These are phyloP conservation scores for Drosophila mercatorum DNA, from an alignment of 2,888 invertebrate species.

Conservation along the genomic window DNA sequence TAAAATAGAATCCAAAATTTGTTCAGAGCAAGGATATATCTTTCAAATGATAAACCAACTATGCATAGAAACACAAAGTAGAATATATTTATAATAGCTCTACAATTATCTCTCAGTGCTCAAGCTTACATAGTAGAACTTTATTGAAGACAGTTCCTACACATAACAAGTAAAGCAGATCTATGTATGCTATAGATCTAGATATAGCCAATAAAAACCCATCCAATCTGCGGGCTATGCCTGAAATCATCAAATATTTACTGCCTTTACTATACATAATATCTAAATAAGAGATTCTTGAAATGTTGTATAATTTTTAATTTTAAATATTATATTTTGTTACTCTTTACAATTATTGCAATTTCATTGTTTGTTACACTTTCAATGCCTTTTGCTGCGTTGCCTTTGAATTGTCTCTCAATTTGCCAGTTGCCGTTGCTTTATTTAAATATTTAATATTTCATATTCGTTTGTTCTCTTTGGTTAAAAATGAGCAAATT, in stretches of 20 bases:
- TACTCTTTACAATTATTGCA: slow-evolving; percentile 57
- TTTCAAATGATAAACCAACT: too few species aligned
- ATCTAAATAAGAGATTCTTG: neutral
- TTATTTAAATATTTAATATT: slow-evolving; percentile 12
- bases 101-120: too few species aligned
- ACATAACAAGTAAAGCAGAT: too few species aligned
- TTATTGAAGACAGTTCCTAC: too few species aligned
- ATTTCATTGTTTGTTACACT: slow-evolving; percentile 70
- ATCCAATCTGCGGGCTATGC: neutral
- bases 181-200: too few species aligned
- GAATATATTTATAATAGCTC: too few species aligned
- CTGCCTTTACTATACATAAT: neutral
- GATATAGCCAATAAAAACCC: too few species aligned
- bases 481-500: slow-evolving; percentile 46
- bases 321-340: slow-evolving; percentile 50
- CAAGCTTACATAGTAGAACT: too few species aligned
- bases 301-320: slow-evolving; percentile 27
- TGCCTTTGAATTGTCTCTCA: slow-evolving; percentile 32
- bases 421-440: slow-evolving; percentile 3
- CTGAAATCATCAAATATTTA: too few species aligned
- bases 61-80: too few species aligned
- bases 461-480: slow-evolving; percentile 17
- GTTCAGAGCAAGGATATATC: too few species aligned
- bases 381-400: slow-evolving; percentile 68
- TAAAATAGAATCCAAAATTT: too few species aligned